A percentile compares a stretch with the other conserved stretches of the same genome.
These are phyloP conservation scores for Hoplostethus mediterraneus DNA, from an alignment of 2,797 vertebrate species.

Conservation along the genomic window DNA sequence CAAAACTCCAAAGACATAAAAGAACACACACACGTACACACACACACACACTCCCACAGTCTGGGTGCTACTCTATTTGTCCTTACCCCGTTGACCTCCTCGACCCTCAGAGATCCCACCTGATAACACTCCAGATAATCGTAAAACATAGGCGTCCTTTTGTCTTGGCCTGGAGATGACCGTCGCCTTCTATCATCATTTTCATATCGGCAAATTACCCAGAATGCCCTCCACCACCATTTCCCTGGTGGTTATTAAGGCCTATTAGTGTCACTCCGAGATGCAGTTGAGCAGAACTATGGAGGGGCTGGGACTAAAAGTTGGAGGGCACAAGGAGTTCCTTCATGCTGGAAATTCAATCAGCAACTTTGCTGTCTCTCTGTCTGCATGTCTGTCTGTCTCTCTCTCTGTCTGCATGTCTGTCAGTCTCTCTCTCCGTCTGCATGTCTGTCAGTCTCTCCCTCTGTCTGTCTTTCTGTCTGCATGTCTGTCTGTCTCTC, in stretches of 20 bases:
- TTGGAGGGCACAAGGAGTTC: conserved; percentile 54
- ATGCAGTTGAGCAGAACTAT: conserved; percentile 43
- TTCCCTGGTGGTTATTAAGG: conserved; percentile 63
- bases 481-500: no score
- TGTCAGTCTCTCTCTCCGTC: neutral
- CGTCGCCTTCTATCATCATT: conserved; percentile 72
- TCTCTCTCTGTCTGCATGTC: neutral
- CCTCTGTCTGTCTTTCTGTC: neutral
- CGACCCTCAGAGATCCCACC: conserved; percentile 49
- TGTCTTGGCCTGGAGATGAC: conserved; percentile 11
- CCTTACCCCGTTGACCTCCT: conserved; percentile 32
- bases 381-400: conserved; percentile 2
- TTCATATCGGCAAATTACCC: conserved; percentile 60
- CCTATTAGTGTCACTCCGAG: conserved; percentile 70
- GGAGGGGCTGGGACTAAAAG: conserved; percentile 47
- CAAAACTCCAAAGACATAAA: conserved; percentile 18
- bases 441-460: conserved; percentile 12
- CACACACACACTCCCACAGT: conserved; percentile 9
- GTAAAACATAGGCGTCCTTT: conserved; percentile 57
- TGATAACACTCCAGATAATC: conserved; percentile 45
- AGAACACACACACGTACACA: conserved; percentile 5
- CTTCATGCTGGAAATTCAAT: conserved; percentile 60
- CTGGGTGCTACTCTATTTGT: conserved; percentile 17
- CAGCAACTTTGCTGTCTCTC: conserved; percentile 26
- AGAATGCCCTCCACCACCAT: conserved; percentile 47